Evolutionary conservation across 2,888 invertebrate species (phyloP).

Genomic region (Euplagia quadripunctaria): DNA sequence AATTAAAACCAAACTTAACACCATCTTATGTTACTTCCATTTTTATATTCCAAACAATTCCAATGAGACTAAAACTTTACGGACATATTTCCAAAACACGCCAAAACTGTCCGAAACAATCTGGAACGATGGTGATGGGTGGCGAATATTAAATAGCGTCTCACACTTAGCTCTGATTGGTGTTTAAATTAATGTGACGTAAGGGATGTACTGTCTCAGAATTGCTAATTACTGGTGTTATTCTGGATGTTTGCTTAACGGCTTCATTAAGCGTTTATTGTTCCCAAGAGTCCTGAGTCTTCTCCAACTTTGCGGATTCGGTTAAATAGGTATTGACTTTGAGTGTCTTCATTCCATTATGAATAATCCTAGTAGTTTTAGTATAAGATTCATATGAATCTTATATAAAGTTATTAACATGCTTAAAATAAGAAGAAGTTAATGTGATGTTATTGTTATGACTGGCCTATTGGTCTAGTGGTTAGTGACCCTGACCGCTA

Average conservation of each 20-base stretch:
- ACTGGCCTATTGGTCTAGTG: too few relatives aligned
- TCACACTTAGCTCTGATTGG: conserved; percentile 52
- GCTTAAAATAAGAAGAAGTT: too few relatives aligned
- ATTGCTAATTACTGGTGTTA: conserved; percentile 11
- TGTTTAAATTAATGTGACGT: conserved; percentile 41
- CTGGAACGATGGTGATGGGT: not conserved
- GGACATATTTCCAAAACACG: conserved; percentile 18
- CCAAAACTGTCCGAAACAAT: conserved; percentile 11
- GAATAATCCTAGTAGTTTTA: not conserved
- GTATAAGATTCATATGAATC: not conserved
- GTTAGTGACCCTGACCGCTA: too few relatives aligned
- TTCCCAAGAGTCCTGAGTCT: conserved; percentile 18
- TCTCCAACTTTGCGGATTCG: not conserved
- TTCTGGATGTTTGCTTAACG: conserved; percentile 5
- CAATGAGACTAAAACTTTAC: conserved; percentile 12
- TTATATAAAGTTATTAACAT: too few relatives aligned
- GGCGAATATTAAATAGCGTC: conserved; percentile 54
- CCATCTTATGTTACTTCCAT: conserved; percentile 17
- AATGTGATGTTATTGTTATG: too few relatives aligned
- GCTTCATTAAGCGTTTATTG: conserved; percentile 21
- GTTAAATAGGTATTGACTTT: not conserved
- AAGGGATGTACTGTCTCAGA: conserved; percentile 10
- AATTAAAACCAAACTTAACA: conserved; percentile 2
- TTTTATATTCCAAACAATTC: conserved; percentile 27
- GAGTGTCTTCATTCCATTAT: not conserved